Evolutionary conservation across 2,888 invertebrate species (phyloP).

Genomic region (Drosophila eohydei): DNA sequence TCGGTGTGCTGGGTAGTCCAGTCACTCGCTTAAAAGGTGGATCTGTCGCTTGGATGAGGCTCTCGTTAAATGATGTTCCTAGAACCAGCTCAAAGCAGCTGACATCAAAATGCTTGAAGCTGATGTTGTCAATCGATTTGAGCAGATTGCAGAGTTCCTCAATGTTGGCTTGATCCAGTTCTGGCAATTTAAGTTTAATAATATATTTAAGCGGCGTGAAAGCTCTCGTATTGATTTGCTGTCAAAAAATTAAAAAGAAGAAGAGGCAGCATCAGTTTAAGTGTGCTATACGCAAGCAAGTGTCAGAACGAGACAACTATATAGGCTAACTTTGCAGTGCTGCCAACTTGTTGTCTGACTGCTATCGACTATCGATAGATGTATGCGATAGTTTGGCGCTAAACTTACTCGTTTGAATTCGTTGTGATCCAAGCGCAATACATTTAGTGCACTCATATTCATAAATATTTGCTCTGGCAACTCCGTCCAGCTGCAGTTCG

Average conservation of each 20-base stretch:
- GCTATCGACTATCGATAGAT: constrained; percentile 47
- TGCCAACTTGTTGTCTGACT: constrained; percentile 43
- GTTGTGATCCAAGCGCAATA: constrained; percentile 83
- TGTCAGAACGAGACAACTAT: constrained; percentile 54
- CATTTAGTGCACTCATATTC: constrained; percentile 80
- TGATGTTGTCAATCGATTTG: constrained; percentile 83
- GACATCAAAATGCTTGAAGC: constrained; percentile 82
- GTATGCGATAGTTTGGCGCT: constrained; percentile 38
- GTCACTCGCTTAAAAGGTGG: constrained; percentile 61
- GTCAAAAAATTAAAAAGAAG: constrained; percentile 41
- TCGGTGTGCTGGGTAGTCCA: constrained; percentile 45
- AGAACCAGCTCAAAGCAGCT: constrained; percentile 84
- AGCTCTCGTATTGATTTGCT: constrained; percentile 84
- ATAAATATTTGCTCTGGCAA: constrained; percentile 83
- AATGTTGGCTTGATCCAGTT: constrained; percentile 77
- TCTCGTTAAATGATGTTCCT: constrained; percentile 84
- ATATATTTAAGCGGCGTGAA: constrained; percentile 83
- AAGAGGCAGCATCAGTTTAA: constrained; percentile 14
- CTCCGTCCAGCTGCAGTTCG: constrained; percentile 82
- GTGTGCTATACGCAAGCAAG: constrained; percentile 24
- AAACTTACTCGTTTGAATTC: constrained; percentile 80
- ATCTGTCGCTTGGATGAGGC: constrained; percentile 81
- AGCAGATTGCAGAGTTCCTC: constrained; percentile 82
- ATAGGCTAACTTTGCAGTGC: constrained; percentile 19
- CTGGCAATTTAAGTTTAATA: constrained; percentile 83